Base-by-base conservation (phyloP, 2,888 invertebrate genomes). In the Epistrophella euchroma region DNA sequence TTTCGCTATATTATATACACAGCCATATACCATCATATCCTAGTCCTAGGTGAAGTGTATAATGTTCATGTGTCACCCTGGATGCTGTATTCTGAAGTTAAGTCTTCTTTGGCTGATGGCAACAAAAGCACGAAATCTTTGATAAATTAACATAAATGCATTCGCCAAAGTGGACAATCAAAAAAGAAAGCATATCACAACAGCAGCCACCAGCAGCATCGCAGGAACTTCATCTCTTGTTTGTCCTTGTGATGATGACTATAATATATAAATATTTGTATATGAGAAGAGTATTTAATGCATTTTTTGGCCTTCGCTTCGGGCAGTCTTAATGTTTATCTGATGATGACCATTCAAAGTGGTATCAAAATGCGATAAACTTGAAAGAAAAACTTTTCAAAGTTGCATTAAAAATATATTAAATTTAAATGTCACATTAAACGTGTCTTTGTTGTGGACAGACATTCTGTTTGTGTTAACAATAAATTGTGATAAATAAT, bases 81-180 rank as follows among this genome's bases (percentile, higher is more conserved):
- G 15, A n/a, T n/a, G n/a, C n/a, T n/a, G n/a, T n/a, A n/a, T n/a
- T n/a, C n/a, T n/a, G n/a, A n/a, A n/a, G n/a, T n/a, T n/a, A n/a
- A n/a, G n/a, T n/a, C n/a, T n/a, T n/a, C n/a, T n/a, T n/a, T n/a
- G n/a, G n/a, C n/a, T n/a, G n/a, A n/a, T n/a, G n/a, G n/a, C n/a
- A n/a, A 35, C 15, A 40, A 22, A 37, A 22, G 37, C 35, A 37
- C 60, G 37, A 40, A 37, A 60, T 60, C 60, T 58, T 58, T 37
- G 37, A 15, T 22, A 40, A 60, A 60, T 60, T 60, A 60, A 40
- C 37, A 60, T 60, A 60, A 60, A 60, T 60, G 40, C 60, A 60
- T 60, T 60, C 10, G 15, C 22, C 13, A 60, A 40, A 60, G 60
- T 60, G 37, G 60, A 60, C 37, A 22, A 60, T 60, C 60, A 60